A percentile compares a stretch with the other conserved stretches of the same genome.
These are phyloP conservation scores for Clinocottus analis DNA, from an alignment of 2,113 vertebrate species.

Conservation along the genomic window DNA sequence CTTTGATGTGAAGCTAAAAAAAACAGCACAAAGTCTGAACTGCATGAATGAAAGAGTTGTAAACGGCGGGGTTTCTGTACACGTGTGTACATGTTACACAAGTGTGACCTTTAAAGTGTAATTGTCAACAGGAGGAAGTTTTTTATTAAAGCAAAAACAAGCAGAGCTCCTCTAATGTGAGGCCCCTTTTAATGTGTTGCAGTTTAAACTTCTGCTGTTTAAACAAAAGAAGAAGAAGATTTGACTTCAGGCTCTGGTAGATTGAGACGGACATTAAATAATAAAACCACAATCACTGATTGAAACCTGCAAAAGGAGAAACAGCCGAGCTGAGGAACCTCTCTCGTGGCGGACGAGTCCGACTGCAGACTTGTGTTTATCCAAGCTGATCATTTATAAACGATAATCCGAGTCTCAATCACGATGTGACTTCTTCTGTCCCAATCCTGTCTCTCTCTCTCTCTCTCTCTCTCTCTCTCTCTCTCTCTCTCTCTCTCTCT, in stretches of 20 bases:
- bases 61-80: too few relatives aligned
- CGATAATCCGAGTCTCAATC: conserved; percentile 54
- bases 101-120: neutral
- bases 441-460: conserved; percentile 37
- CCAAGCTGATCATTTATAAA: conserved; percentile 39
- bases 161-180: neutral
- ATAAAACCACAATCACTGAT: neutral
- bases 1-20: neutral
- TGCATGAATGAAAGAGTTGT: too few relatives aligned
- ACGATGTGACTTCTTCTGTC: conserved; percentile 24
- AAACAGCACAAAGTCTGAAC: too few relatives aligned
- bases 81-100: neutral
- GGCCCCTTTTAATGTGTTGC: neutral
- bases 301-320: neutral
- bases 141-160: neutral
- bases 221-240: neutral
- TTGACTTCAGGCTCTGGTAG: neutral
- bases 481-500: neutral
- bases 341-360: too few relatives aligned
- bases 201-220: neutral
- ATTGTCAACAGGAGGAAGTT: too few relatives aligned
- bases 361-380: conserved; percentile 11
- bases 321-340: neutral
- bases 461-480: neutral
- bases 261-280: neutral